Base-by-base conservation (phyloP, 92 coral and sea anemone genomes). In the Scolanthus callimorphus region DNA sequence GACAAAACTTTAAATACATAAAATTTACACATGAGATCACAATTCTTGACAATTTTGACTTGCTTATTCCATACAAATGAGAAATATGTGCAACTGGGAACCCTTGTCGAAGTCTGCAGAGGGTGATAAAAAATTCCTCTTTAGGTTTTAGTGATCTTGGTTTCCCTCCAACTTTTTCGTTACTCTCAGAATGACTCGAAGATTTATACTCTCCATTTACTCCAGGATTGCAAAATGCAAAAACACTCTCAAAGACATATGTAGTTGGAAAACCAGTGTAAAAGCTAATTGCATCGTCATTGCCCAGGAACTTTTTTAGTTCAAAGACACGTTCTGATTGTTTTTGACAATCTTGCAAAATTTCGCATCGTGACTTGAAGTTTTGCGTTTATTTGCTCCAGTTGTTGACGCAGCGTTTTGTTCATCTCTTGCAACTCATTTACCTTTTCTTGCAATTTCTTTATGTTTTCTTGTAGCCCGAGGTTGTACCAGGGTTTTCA, bases 181-280 rank as follows among this genome's bases (percentile, higher is more conserved):
- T 34, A 34, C 15, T 15, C 15, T 34, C 43, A 28, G 85, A 80
- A 74, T 74, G 78, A 76, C 80, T 70, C 68, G 70, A 77, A 9
- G 3, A 30, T 29, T 63, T 77, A 66, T 83, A 76, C 60, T 82
- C 76, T 0, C 89, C 89, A 17, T 69, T 12, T 25, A 55, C 76
- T 57, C 83, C 89, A 60, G 89, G 78, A 61, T 81, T 54, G 23
- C 68, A 65, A 50, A 60, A 74, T 59, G 46, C 53, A 48, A 51
- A 74, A 30, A 74, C 61, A 28, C 67, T 69, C 45, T 81, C 77
- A 37, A 81, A 81, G 13, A 81, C 67, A 15, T 25, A 25, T 55
- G 27, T 31, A 61, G 38, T 45, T 3, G 82, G 89, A 57, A 82
- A 82, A 45, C 85, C 85, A 9, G 79, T 79, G 47, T 73, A 80